Percentiles rank a stretch among this genome's conserved stretches.
Evolutionary conservation across 2,888 invertebrate genomes (phyloP).

Genomic region (Meteorus cinctellus): DNA sequence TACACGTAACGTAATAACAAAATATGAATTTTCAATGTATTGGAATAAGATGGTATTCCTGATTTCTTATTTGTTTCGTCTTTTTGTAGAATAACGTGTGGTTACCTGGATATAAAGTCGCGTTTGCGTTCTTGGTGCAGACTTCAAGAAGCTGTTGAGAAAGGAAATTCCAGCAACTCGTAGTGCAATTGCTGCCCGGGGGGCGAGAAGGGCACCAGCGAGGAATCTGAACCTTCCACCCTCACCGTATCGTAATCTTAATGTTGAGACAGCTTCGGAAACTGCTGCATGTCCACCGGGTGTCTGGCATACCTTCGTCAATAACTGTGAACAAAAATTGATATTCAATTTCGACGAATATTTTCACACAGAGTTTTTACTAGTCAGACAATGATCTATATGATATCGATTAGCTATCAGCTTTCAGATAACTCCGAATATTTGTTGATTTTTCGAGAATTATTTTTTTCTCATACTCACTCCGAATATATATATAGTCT

Average conservation of each 20-base stretch:
- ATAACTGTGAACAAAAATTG: conserved; percentile 76
- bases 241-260: conserved; percentile 91
- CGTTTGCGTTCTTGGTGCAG: conserved; percentile 84
- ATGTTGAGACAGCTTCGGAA: conserved; percentile 91
- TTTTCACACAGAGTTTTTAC: no score
- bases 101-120: conserved; percentile 85
- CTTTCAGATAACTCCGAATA: no score
- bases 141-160: conserved; percentile 87
- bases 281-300: conserved; percentile 88
- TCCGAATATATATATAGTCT: no score
- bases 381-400: no score
- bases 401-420: no score
- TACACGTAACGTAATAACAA: background rate
- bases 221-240: conserved; percentile 94
- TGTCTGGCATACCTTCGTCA: conserved; percentile 88
- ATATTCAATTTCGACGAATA: conserved; percentile 37
- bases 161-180: conserved; percentile 88
- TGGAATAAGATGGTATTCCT: background rate
- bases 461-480: background rate
- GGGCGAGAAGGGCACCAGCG: conserved; percentile 89
- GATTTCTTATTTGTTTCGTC: background rate
- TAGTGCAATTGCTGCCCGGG: conserved; percentile 79
- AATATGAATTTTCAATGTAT: conserved; percentile 12
- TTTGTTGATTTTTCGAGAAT: background rate
- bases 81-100: background rate